These are phyloP conservation scores for Heliangelus exortis DNA, from an alignment of 2,797 vertebrate species.

Conservation along the genomic window DNA sequence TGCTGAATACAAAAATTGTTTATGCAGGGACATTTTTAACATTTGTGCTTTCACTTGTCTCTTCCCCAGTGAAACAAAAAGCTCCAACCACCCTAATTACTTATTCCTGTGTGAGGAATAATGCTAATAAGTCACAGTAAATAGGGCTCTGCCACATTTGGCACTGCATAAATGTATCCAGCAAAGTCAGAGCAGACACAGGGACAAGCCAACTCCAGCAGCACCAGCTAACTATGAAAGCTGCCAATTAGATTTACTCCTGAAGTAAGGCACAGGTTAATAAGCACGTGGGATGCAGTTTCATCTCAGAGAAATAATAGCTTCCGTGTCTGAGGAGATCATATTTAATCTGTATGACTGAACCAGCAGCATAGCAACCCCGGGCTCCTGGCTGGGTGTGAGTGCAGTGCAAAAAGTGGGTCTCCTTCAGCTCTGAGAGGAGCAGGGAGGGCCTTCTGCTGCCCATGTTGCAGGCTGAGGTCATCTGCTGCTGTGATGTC, in stretches of 20 bases:
- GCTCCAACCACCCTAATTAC: neutral
- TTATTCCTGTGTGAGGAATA: neutral
- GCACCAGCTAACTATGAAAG: neutral
- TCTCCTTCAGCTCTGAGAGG: neutral
- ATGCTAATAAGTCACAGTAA: neutral
- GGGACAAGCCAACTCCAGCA: neutral
- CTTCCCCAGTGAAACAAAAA: neutral
- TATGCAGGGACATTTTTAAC: neutral
- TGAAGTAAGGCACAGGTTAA: constrained; percentile 14
- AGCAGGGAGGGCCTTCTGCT: neutral
- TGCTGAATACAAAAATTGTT: neutral
- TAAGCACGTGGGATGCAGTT: constrained; percentile 2
- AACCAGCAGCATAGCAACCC: accelerated
- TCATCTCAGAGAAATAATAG: constrained; percentile 9
- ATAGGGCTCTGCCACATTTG: neutral
- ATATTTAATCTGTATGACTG: neutral
- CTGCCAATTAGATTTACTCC: neutral
- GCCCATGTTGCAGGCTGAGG: neutral
- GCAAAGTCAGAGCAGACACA: neutral
- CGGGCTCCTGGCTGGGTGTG: neutral
- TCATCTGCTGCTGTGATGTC: neutral
- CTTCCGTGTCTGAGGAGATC: neutral
- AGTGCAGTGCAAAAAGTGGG: neutral
- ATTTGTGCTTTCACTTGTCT: neutral
- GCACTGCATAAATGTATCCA: accelerated